phyloP scores from a whole-genome alignment of 2,797 vertebrate species.

The Tarsius wallacei region DNA sequence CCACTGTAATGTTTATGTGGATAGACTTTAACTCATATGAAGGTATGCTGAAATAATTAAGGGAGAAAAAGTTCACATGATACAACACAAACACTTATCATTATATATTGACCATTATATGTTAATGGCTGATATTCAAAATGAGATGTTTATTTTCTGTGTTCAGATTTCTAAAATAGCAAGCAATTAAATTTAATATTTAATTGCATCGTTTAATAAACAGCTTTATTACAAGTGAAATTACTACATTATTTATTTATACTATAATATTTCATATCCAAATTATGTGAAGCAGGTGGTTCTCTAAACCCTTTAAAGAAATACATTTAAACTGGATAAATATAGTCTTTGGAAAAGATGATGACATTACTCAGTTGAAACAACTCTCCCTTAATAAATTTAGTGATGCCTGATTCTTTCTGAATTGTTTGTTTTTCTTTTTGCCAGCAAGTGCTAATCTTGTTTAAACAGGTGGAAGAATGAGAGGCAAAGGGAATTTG shows the following conservation, averaged over 20 bases:
- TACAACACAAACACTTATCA: neutral
- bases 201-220: conserved; percentile 62
- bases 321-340: neutral
- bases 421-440: conserved; percentile 43
- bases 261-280: neutral
- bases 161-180: conserved; percentile 8
- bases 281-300: conserved; percentile 20
- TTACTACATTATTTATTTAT: conserved; percentile 59
- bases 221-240: conserved; percentile 54
- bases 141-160: conserved; percentile 31
- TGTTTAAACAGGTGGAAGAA: conserved; percentile 10
- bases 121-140: conserved; percentile 50
- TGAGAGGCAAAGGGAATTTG: neutral
- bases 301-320: conserved; percentile 8
- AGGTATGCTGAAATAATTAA: neutral
- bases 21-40: neutral
- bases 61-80: neutral
- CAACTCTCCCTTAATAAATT: neutral
- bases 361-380: conserved; percentile 25
- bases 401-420: neutral
- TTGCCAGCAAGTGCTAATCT: neutral
- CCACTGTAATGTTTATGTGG: neutral
- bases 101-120: neutral
- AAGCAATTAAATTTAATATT: conserved; percentile 79
- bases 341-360: neutral